Conservation (phyloP, 2,113 vertebrate genomes). For the Neodontobutis hainanensis region DNA sequence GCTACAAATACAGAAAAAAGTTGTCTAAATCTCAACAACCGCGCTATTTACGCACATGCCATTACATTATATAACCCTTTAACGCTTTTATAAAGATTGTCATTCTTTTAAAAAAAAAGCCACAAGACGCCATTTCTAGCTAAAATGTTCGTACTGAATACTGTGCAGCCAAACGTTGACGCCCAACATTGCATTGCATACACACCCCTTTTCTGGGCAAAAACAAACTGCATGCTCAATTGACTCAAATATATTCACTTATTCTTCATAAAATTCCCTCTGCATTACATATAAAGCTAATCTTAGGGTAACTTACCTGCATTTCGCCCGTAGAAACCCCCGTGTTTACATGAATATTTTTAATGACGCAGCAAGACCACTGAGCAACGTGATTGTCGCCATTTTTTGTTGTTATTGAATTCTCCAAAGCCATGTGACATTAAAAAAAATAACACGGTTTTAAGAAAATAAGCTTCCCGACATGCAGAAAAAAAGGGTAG, state of each 20-base stretch:
- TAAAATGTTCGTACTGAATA: slow-evolving; percentile 38
- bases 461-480: slow-evolving; percentile 77
- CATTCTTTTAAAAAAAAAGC: slow-evolving; percentile 10
- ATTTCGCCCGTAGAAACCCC: slow-evolving; percentile 51
- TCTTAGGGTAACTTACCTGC: slow-evolving; percentile 54
- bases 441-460: slow-evolving; percentile 49
- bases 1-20: slow-evolving; percentile 49
- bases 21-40: slow-evolving; percentile 22
- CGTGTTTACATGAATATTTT: slow-evolving; percentile 84
- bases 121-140: slow-evolving; percentile 6
- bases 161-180: slow-evolving; percentile 76
- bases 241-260: slow-evolving; percentile 38
- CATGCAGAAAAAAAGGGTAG: slow-evolving; percentile 42
- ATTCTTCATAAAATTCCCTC: slow-evolving; percentile 4
- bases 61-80: background rate
- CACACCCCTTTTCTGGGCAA: slow-evolving; percentile 77
- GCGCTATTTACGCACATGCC: background rate
- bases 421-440: slow-evolving; percentile 88
- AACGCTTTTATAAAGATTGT: background rate
- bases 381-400: slow-evolving; percentile 90
- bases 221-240: slow-evolving; percentile 74
- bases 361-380: slow-evolving; percentile 91
- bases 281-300: background rate
- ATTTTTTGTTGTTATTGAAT: slow-evolving; percentile 95
- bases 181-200: slow-evolving; percentile 75